Evolutionary conservation across 2,797 vertebrate genomes (phyloP).

Genomic region (Alosa sapidissima): DNA sequence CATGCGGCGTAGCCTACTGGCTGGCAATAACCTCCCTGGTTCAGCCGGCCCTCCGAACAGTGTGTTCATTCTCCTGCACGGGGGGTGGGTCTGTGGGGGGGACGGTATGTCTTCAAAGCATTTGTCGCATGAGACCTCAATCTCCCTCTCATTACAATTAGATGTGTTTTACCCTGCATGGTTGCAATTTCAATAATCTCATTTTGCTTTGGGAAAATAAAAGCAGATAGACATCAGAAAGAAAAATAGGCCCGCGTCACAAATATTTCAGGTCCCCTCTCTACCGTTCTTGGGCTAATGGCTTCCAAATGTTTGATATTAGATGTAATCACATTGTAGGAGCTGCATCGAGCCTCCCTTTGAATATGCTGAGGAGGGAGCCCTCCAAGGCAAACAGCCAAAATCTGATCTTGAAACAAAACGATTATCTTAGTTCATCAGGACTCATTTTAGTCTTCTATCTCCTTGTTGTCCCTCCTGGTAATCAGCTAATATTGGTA

Average conservation of each 20-base stretch:
- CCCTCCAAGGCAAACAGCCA: slow-evolving; percentile 52
- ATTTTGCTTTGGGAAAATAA: slow-evolving; percentile 67
- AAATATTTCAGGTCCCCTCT: slow-evolving; percentile 60
- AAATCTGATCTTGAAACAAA: slow-evolving; percentile 48
- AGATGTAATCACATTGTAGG: slow-evolving; percentile 55
- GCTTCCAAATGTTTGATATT: slow-evolving; percentile 60
- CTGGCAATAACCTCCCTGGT: neutral
- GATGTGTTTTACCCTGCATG: slow-evolving; percentile 67
- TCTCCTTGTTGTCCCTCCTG: neutral
- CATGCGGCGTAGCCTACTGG: neutral
- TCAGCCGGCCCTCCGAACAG: slow-evolving; percentile 50
- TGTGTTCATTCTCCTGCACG: slow-evolving; percentile 50
- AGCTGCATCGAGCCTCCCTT: slow-evolving; percentile 38
- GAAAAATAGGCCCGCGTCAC: slow-evolving; percentile 64
- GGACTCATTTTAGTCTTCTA: neutral
- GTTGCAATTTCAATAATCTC: slow-evolving; percentile 76
- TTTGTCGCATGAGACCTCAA: slow-evolving; percentile 56
- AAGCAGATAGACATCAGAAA: slow-evolving; percentile 67
- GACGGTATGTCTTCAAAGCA: slow-evolving; percentile 63
- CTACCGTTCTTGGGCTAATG: slow-evolving; percentile 53
- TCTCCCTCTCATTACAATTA: slow-evolving; percentile 61
- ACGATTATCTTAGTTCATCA: slow-evolving; percentile 49
- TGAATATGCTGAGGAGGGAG: slow-evolving; percentile 33
- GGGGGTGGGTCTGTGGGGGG: slow-evolving; percentile 44
- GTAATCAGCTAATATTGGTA: neutral